phyloP scores from a whole-genome alignment of 2,113 vertebrate species.

The Plecotus auritus region DNA sequence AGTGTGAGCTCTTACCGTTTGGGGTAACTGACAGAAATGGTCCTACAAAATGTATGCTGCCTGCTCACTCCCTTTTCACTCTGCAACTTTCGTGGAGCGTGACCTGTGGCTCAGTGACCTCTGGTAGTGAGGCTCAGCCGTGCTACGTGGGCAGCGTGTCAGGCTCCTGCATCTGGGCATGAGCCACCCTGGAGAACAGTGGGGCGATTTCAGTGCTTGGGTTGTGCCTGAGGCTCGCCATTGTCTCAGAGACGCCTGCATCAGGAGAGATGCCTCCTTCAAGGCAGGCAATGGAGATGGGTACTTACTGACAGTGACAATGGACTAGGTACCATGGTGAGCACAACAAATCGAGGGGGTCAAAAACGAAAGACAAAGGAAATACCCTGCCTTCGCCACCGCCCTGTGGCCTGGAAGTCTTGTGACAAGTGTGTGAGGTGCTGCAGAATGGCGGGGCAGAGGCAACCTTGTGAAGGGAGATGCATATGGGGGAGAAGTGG shows the following conservation, averaged over 20 bases:
- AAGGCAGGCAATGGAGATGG: neutral
- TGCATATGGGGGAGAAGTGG: rapidly evolving
- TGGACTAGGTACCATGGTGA: neutral
- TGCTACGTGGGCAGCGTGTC: neutral
- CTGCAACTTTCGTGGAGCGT: neutral
- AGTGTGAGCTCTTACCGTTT: slow-evolving; percentile 18
- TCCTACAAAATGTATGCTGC: neutral
- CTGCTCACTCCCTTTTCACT: neutral
- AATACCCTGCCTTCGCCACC: neutral
- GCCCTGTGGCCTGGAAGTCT: rapidly evolving
- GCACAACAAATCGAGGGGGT: neutral
- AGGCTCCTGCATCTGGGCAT: neutral
- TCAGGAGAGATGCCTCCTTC: neutral
- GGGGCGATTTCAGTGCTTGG: neutral
- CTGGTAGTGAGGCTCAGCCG: rapidly evolving
- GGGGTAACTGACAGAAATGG: slow-evolving; percentile 14
- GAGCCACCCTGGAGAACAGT: neutral
- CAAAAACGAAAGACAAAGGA: neutral
- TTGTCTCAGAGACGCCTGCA: slow-evolving; percentile 26
- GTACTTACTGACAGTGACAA: neutral
- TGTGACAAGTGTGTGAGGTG: rapidly evolving
- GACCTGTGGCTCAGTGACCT: neutral
- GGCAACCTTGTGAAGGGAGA: neutral
- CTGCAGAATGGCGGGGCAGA: neutral
- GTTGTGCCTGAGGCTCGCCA: neutral